Evolutionary conservation across 2,797 vertebrate species (phyloP).

Genomic region (Tachyglossus aculeatus): DNA sequence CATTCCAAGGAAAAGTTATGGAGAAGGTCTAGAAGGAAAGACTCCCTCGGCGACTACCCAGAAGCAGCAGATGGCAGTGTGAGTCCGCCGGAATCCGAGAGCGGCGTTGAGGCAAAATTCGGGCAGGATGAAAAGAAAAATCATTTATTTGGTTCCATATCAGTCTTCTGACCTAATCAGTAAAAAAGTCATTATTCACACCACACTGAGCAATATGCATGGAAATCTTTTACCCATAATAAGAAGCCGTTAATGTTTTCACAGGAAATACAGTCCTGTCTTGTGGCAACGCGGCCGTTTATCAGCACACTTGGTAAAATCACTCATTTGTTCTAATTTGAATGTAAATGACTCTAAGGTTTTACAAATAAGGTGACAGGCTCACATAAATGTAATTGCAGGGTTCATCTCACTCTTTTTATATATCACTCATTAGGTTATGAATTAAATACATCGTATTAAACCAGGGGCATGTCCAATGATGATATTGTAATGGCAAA

Average conservation of each 20-base stretch:
- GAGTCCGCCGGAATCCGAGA: slow-evolving; percentile 59
- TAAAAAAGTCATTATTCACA: slow-evolving; percentile 86
- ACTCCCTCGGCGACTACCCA: slow-evolving; percentile 3
- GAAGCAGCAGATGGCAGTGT: slow-evolving; percentile 80
- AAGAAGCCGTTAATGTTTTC: slow-evolving; percentile 81
- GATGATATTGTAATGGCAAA: slow-evolving; percentile 90
- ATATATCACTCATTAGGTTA: slow-evolving; percentile 90
- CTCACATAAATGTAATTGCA: slow-evolving; percentile 88
- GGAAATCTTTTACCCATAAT: slow-evolving; percentile 87
- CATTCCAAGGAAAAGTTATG: not conserved
- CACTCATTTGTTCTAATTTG: slow-evolving; percentile 89
- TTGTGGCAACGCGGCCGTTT: slow-evolving; percentile 80
- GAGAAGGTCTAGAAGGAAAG: not conserved
- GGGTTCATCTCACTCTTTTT: slow-evolving; percentile 87
- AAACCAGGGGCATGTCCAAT: slow-evolving; percentile 89
- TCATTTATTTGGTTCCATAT: slow-evolving; percentile 82
- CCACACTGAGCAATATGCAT: slow-evolving; percentile 82
- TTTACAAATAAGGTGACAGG: slow-evolving; percentile 90
- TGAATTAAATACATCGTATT: slow-evolving; percentile 90
- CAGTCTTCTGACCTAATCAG: slow-evolving; percentile 84
- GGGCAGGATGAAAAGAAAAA: slow-evolving; percentile 74
- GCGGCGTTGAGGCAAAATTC: slow-evolving; percentile 60
- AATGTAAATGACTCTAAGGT: slow-evolving; percentile 89
- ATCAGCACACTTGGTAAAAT: slow-evolving; percentile 85
- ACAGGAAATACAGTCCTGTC: slow-evolving; percentile 79